Conservation (phyloP, 37 sponge, comb jelly and placozoan species). For the Oopsacas minuta region DNA sequence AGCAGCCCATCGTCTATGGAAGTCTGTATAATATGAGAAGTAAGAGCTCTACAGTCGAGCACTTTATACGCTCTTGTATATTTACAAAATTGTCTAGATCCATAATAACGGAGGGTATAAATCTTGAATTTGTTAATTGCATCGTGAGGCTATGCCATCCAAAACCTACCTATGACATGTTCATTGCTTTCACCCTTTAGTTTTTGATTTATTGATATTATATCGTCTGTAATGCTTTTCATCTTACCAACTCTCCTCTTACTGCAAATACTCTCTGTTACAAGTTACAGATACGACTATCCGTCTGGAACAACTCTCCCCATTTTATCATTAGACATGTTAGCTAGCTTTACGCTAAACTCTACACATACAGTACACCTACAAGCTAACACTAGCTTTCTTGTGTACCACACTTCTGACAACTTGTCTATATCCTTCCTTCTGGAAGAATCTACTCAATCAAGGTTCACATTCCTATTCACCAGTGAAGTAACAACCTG, state of each 20-base stretch:
- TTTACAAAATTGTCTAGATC: no score
- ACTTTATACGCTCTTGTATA: no score
- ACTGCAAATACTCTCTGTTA: neutral
- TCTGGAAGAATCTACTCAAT: neutral
- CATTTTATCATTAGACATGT: neutral
- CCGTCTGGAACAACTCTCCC: neutral
- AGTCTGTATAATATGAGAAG: no score
- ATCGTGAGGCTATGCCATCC: no score
- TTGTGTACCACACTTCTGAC: neutral
- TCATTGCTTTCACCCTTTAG: no score
- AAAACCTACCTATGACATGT: no score
- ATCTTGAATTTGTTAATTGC: no score
- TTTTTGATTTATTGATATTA: no score
- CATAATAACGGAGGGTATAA: no score
- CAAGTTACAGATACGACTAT: neutral
- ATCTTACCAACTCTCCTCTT: neutral
- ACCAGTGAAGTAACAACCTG: neutral
- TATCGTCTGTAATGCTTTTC: neutral
- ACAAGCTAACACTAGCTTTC: neutral
- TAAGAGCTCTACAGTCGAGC: no score
- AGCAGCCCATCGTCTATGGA: no score
- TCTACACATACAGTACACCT: neutral
- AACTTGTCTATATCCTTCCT: constrained; percentile 8
- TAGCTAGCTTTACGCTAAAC: neutral
- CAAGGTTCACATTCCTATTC: neutral